Evolutionary conservation across 2,888 invertebrate species (phyloP), one percentile per base, ranked within the genome.

Genomic region (Thumatha senex): DNA sequence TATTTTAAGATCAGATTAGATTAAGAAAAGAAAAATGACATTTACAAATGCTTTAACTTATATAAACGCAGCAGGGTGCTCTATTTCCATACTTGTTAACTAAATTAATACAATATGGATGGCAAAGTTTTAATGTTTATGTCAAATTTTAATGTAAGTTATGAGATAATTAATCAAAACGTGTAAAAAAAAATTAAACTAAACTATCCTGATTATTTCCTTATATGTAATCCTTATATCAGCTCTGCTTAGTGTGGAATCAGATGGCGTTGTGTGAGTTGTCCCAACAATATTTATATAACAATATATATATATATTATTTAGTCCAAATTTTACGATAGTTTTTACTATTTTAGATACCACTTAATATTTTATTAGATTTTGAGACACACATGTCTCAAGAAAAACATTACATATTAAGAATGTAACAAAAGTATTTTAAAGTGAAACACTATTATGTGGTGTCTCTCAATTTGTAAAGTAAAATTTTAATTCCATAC

Each of bases 91-190:
- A 43, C 18, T 9, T 42, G 8, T 33, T 12, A 40, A 43, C 34
- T 40, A 49, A 30, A 44, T 45, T 12, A 30, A 45, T 10, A 40
- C 11, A 45, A 29, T 30, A 39, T 44, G 14, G 18, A 14, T 15
- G 11, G n/a, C 24, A 14, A 15, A 29, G 7, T 29, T 39, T 24
- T 46, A 50, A 51, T 48, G 46, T 58, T 51, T 49, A 60, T 63
- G 45, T 40, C 41, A 38, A 44, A 46, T 35, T 55, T 62, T 56
- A 53, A 51, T 50, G 47, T 36, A 46, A 64, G 24, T 60, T 58
- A 61, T 13, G 43, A 34, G 34, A 38, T 40, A 51, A 41, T 48
- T 41, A 40, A 51, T 55, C 36, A 49, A 47, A 47, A 51, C 40
- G 52, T 65, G 51, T 58, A 50, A 47, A 30, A 34, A 50, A 24